A percentile compares a stretch with the other conserved stretches of the same genome.
Conservation (phyloP, 2,113 vertebrate genomes). For the Pyxicephalus adspersus region DNA sequence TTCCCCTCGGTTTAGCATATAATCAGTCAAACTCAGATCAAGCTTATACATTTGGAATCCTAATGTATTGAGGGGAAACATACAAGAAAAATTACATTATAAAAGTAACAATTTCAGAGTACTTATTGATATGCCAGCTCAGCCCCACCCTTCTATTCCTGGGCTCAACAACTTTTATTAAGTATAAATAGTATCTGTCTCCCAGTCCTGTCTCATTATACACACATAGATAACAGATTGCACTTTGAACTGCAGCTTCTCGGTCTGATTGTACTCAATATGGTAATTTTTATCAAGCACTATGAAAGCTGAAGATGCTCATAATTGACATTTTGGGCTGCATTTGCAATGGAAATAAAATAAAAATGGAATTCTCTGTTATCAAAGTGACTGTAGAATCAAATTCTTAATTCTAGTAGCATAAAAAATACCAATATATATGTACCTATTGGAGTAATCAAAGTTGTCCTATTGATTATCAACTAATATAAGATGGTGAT, state of each 20-base stretch:
- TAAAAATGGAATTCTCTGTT: too few relatives aligned
- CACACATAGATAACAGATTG: conserved; percentile 36
- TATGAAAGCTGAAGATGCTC: conserved; percentile 32
- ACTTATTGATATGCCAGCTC: conserved; percentile 33
- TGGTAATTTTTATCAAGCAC: conserved; percentile 35
- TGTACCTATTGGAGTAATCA: too few relatives aligned
- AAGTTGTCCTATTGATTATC: too few relatives aligned
- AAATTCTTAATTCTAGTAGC: too few relatives aligned
- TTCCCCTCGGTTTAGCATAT: neutral
- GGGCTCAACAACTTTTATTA: conserved; percentile 42
- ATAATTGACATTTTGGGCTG: conserved; percentile 39
- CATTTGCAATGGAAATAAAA: conserved; percentile 20
- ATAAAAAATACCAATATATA: too few relatives aligned
- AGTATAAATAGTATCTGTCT: conserved; percentile 40
- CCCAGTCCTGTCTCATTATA: conserved; percentile 35
- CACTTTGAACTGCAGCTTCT: conserved; percentile 37
- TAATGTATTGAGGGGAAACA: conserved; percentile 24
- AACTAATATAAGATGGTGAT: too few relatives aligned
- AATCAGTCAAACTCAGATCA: neutral
- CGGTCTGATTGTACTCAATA: conserved; percentile 44
- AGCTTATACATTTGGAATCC: conserved; percentile 8
- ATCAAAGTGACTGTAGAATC: too few relatives aligned
- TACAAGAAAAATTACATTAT: conserved; percentile 32
- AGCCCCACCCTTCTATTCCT: conserved; percentile 23
- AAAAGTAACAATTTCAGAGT: conserved; percentile 30